Evolutionary conservation across 1,140 invertebrate species (phyloP), one percentile per base, ranked within the genome.

Genomic region (Trachymyrmex septentrionalis): DNA sequence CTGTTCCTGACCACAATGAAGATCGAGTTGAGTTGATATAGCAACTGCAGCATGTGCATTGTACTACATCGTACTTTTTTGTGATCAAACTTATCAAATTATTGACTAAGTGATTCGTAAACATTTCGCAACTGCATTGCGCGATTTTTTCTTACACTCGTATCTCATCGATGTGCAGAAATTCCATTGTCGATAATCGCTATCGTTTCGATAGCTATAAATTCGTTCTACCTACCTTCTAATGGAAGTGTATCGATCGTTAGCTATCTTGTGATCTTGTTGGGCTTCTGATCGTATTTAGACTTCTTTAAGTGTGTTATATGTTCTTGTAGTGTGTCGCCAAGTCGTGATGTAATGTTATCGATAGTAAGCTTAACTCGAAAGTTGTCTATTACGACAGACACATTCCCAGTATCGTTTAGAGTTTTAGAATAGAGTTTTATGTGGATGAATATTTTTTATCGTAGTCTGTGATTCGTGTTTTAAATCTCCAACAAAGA

Each of bases 21-120:
- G 55, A 84, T 27, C n/a, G 16, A 50, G 14, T 3, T 44, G 48
- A 9, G 61, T 7, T 73, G n/a, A 75, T 38, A 34, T 7, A 50
- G 6, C 55, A 48, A 53, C 21, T 71, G 21, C 10, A 38, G 16
- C 71, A 24, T 86, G 75, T 77, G 86, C 19, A 53, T 50, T 44
- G n/a, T 80, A 4, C 0, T 27, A 63, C 80, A 38, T 55, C 21
- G 34, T 24, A 16, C 34, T 27, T 50, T 10, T 44, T 30, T 30
- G 69, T 75, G 69, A 84, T n/a, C 6, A 30, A 38, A 30, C 19
- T 34, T 44, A 16, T 50, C 53, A 48, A 64, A 90, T 73, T 73
- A 85, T 87, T 57, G 6, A 48, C 6, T 2, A 48, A n/a, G 55
- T 48, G 38, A 34, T 44, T 16, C 14, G 19, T 4, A 19, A 24